A percentile compares a stretch with the other conserved stretches of the same genome.
These are phyloP conservation scores for Watersipora subatra DNA, from an alignment of 1,140 invertebrate genomes.

Conservation along the genomic window DNA sequence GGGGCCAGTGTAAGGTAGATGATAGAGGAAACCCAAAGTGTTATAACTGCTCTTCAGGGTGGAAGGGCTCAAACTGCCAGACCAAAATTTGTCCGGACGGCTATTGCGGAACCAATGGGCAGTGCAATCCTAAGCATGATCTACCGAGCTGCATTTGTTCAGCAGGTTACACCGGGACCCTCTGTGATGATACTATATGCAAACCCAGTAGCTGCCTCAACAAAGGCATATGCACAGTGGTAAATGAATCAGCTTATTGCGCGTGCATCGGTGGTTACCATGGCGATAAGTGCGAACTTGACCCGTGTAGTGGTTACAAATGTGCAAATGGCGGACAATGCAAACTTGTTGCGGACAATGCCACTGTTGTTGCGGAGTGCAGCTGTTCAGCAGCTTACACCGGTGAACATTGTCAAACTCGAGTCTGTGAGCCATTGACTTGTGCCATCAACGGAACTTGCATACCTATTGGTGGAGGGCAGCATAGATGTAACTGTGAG, in stretches of 20 bases:
- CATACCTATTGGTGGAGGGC: constrained; percentile 10
- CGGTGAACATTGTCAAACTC: background rate
- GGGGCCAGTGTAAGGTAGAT: background rate
- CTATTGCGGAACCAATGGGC: constrained; percentile 12
- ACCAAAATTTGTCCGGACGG: constrained; percentile 12
- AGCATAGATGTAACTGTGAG: constrained; percentile 32
- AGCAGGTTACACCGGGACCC: background rate
- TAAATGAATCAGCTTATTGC: background rate
- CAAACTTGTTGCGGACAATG: background rate
- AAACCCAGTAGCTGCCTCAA: background rate
- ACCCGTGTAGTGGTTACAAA: background rate
- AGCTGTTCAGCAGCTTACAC: background rate
- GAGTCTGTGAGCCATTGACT: background rate
- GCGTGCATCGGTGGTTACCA: background rate
- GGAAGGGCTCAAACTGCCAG: constrained; percentile 2
- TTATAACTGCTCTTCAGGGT: background rate
- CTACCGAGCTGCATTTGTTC: constrained; percentile 2
- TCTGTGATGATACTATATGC: background rate
- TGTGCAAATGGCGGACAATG: background rate
- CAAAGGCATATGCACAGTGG: background rate
- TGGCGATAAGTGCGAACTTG: background rate
- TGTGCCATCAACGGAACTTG: background rate
- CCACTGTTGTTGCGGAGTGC: background rate
- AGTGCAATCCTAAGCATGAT: background rate
- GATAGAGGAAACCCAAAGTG: background rate